A percentile compares a stretch with the other conserved stretches of the same genome.
phyloP scores from a whole-genome alignment of 2,113 vertebrate species.

The Plecotus auritus region DNA sequence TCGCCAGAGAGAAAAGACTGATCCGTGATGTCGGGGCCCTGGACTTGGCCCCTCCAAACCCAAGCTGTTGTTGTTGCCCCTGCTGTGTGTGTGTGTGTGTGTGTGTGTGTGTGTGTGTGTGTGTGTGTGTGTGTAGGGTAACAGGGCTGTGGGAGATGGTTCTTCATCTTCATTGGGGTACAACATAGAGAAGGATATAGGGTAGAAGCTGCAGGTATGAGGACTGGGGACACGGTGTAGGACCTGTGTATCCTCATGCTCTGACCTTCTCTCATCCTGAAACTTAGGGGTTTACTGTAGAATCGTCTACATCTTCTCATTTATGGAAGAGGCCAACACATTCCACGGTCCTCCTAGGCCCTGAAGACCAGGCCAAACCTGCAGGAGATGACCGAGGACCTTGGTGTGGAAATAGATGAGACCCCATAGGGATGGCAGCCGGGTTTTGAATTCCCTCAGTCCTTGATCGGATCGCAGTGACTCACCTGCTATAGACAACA shows the following conservation, averaged over 20 bases:
- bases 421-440: neutral
- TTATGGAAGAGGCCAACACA: neutral
- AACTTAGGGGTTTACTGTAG: neutral
- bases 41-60: neutral
- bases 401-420: too few relatives aligned
- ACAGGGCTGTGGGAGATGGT: neutral
- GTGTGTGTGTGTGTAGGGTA: accelerated
- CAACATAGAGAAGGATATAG: neutral
- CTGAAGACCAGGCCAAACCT: neutral
- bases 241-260: neutral
- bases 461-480: neutral
- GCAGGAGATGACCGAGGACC: neutral
- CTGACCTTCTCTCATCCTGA: neutral
- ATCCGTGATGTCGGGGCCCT: neutral
- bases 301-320: neutral
- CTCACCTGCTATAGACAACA: neutral
- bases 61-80: neutral
- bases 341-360: too few relatives aligned
- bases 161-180: neutral
- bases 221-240: accelerated
- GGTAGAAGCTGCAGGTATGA: neutral
- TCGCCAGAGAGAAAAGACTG: too few relatives aligned
- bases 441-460: neutral
- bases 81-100: neutral
- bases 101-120: neutral